phyloP scores from a whole-genome alignment of 2,888 invertebrate species.

The Rotaria magnacalcarata region DNA sequence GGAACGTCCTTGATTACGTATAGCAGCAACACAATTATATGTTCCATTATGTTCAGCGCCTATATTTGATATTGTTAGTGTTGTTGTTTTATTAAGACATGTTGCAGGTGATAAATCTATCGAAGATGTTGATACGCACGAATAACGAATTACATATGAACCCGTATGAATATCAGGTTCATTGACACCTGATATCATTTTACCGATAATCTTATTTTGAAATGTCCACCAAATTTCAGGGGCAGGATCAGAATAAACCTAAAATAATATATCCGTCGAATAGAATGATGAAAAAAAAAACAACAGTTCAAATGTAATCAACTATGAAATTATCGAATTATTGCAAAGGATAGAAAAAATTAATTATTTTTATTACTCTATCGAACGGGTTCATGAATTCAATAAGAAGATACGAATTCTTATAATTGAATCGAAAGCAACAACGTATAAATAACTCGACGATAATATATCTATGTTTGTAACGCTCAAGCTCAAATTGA shows the following conservation, averaged over 20 bases:
- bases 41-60: slow-evolving; percentile 33
- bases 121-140: not conserved
- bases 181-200: not conserved
- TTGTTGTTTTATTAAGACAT: slow-evolving; percentile 11
- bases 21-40: slow-evolving; percentile 32
- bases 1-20: slow-evolving; percentile 10
- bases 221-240: slow-evolving; percentile 35
- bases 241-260: slow-evolving; percentile 27
- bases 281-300: too few relatives aligned
- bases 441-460: too few relatives aligned
- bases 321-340: too few relatives aligned
- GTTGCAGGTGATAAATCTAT: not conserved
- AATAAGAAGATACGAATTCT: too few relatives aligned
- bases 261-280: not conserved
- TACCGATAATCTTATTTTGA: slow-evolving; percentile 25
- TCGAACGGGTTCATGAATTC: too few relatives aligned
- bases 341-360: too few relatives aligned
- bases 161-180: slow-evolving; percentile 19
- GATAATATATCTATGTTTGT: too few relatives aligned
- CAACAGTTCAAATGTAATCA: too few relatives aligned
- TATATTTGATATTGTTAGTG: slow-evolving; percentile 17
- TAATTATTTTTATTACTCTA: too few relatives aligned
- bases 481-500: too few relatives aligned
- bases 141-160: slow-evolving; percentile 2
- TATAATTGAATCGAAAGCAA: too few relatives aligned